Conservation (phyloP, 2,113 vertebrate genomes). For the Charina bottae region DNA sequence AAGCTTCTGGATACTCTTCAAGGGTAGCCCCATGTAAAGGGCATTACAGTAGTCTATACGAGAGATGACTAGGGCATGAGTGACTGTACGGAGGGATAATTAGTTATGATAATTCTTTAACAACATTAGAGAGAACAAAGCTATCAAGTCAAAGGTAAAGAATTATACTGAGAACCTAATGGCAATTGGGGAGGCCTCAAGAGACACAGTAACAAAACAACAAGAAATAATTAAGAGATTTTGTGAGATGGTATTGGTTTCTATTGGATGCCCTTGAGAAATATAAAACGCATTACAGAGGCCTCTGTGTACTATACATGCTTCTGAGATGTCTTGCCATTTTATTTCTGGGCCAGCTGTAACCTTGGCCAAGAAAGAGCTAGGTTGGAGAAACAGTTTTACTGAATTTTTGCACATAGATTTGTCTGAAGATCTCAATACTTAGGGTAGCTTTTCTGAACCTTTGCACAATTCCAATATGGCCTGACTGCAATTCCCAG, state of each 20-base stretch:
- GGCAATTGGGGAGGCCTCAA: neutral
- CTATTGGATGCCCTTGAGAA: neutral
- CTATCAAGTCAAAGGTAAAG: neutral
- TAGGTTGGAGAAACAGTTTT: neutral
- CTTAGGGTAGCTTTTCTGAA: neutral
- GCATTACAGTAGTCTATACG: too few relatives aligned
- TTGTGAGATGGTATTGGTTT: neutral
- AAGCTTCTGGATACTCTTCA: too few relatives aligned
- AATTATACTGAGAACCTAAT: neutral
- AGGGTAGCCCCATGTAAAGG: too few relatives aligned
- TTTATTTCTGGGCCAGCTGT: neutral
- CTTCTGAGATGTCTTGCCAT: neutral
- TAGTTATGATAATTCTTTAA: neutral
- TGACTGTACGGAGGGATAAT: too few relatives aligned
- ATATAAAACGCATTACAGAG: neutral
- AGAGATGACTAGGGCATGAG: too few relatives aligned
- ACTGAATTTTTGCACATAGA: neutral
- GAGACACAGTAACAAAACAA: neutral
- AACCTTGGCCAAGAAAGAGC: neutral
- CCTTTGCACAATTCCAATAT: neutral
- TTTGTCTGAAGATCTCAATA: neutral
- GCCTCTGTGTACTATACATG: neutral
- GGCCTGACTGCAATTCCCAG: neutral
- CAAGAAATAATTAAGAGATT: neutral
- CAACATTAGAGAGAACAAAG: neutral